phyloP scores from a whole-genome alignment of 2,797 vertebrate genomes.

The Naso thynnoides region DNA sequence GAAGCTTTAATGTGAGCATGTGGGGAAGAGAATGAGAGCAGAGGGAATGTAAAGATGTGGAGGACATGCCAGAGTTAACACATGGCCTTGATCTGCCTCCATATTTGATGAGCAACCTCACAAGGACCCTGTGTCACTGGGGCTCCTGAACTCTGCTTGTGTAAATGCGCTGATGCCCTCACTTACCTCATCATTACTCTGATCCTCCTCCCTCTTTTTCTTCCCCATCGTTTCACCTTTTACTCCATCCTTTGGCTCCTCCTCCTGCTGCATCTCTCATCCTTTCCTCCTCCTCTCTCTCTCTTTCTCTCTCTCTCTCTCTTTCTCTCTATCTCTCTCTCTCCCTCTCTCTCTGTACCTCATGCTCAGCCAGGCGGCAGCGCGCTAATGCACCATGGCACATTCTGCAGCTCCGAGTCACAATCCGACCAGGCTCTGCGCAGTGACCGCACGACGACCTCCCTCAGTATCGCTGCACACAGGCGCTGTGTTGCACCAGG shows the following conservation, averaged over 20 bases:
- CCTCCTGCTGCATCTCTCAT: slow-evolving; percentile 21
- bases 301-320: slow-evolving; percentile 1
- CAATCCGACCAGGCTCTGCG: slow-evolving; percentile 77
- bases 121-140: slow-evolving; percentile 60
- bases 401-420: slow-evolving; percentile 84
- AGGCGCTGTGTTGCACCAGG: slow-evolving; percentile 48
- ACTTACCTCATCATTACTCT: slow-evolving; percentile 9
- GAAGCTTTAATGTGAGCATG: not conserved
- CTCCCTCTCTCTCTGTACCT: slow-evolving; percentile 39
- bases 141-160: slow-evolving; percentile 68
- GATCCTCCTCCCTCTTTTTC: slow-evolving; percentile 29
- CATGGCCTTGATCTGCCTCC: slow-evolving; percentile 61
- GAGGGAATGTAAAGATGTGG: slow-evolving; percentile 32
- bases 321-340: slow-evolving; percentile 24
- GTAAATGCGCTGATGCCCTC: slow-evolving; percentile 81
- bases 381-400: slow-evolving; percentile 85
- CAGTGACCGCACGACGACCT: slow-evolving; percentile 84
- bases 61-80: slow-evolving; percentile 43
- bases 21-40: not conserved
- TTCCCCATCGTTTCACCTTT: slow-evolving; percentile 13
- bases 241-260: slow-evolving; percentile 47
- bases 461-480: slow-evolving; percentile 67
- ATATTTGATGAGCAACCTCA: slow-evolving; percentile 81
- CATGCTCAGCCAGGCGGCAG: slow-evolving; percentile 78
- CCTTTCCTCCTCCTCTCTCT: slow-evolving; percentile 45